Conservation (phyloP, 2,888 invertebrate genomes). For the Rhagonycha fulva region DNA sequence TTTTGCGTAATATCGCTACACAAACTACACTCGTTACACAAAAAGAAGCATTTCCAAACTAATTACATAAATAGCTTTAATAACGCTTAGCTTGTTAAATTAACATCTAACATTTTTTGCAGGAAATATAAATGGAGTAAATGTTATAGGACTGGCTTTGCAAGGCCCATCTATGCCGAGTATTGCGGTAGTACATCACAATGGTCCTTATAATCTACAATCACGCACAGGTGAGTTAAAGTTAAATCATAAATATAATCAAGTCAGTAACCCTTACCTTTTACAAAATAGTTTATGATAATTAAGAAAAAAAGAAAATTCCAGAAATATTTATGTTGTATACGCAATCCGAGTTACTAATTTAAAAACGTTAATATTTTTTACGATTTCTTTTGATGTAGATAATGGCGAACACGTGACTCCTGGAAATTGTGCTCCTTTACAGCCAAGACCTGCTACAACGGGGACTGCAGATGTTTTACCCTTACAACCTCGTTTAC, state of each 20-base stretch:
- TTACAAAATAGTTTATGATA: neutral
- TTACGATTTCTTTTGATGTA: neutral
- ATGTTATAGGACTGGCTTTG: conserved; percentile 62
- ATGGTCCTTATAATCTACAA: conserved; percentile 48
- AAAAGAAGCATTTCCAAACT: no score
- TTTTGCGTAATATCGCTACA: no score
- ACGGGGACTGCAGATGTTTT: conserved; percentile 71
- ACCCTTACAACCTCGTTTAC: conserved; percentile 72
- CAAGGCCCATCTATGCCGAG: conserved; percentile 59
- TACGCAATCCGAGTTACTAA: neutral
- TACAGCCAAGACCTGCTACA: conserved; percentile 73
- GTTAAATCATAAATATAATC: neutral
- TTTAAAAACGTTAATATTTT: neutral
- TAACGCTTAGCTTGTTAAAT: neutral
- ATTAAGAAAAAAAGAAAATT: neutral
- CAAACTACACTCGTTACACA: neutral
- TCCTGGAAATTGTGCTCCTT: conserved; percentile 57
- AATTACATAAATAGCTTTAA: no score
- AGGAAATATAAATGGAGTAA: conserved; percentile 76
- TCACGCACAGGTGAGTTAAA: conserved; percentile 32
- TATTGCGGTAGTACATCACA: conserved; percentile 54
- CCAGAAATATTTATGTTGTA: neutral
- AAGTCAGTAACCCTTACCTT: neutral
- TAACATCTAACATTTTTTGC: conserved; percentile 38
- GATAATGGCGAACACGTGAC: conserved; percentile 1